A percentile compares a stretch with the other conserved stretches of the same genome.
Evolutionary conservation across 1,140 invertebrate species (phyloP).

Genomic region (Lethocerus indicus): DNA sequence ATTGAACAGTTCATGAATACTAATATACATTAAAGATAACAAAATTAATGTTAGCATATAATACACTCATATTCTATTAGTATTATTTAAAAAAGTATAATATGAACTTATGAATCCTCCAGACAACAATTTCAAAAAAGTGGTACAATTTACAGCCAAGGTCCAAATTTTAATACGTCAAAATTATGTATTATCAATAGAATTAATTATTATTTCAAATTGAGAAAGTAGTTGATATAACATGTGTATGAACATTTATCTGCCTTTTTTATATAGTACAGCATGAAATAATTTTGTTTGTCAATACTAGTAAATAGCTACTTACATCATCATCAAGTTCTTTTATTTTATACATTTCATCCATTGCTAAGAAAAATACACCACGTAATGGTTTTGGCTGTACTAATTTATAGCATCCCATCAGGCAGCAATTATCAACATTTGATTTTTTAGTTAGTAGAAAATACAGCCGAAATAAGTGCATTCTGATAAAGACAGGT

Average conservation of each 20-base stretch:
- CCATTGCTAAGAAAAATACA: constrained; percentile 37
- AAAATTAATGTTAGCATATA: not conserved
- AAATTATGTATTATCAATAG: not conserved
- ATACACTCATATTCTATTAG: not conserved
- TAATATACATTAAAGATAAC: not conserved
- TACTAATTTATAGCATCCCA: constrained; percentile 30
- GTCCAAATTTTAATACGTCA: not conserved
- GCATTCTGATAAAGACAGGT: constrained; percentile 28
- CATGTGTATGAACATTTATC: not conserved
- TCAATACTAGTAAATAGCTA: not conserved
- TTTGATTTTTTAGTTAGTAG: constrained; percentile 23
- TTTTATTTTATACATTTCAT: constrained; percentile 41
- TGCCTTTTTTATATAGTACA: not conserved
- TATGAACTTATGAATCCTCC: not conserved
- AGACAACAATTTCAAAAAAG: not conserved
- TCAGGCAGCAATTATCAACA: constrained; percentile 25
- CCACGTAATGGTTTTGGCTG: constrained; percentile 31
- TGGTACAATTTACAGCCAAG: not conserved
- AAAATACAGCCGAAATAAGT: constrained; percentile 29
- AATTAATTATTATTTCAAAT: not conserved
- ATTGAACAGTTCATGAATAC: not conserved
- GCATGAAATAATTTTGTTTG: not conserved
- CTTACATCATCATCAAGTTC: constrained; percentile 34
- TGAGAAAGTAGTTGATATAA: not conserved
- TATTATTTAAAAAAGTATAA: not conserved